Evolutionary conservation across 1,140 invertebrate genomes (phyloP), one percentile per base, ranked within the genome.

Genomic region (Dendrolimus punctatus): DNA sequence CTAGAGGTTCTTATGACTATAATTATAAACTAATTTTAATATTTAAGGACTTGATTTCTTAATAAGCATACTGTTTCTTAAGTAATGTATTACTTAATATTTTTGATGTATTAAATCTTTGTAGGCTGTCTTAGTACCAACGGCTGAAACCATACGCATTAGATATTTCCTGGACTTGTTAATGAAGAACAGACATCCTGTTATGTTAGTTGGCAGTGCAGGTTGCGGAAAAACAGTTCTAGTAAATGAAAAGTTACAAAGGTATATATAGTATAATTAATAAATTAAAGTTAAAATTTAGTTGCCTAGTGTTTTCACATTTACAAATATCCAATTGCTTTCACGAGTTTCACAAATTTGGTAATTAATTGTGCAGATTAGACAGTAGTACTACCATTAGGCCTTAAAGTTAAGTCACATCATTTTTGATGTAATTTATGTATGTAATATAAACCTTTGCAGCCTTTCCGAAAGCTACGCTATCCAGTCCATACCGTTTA

Each of bases 161-260:
- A 90, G 93, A 71, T 99, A 91, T 71, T 98, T 99, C 76, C 82
- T 99, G 51, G 95, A 99, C 86, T 79, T 98, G 39, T 80, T 99
- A 37, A 95, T 99, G 91, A 92, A 92, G 55, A 93, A 93, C 57
- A 92, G 92, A 67, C 93, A 95, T 77, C 97, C 98, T 3, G 93
- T 98, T 2, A 98, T 99, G 96, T 86, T 99, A 53, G 95, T 99
- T 2, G 98, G 97, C 47, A 93, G 91, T 64, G 95, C 96, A 40
- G 97, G 96, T 5, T 95, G 92, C 84, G 95, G 97, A 4, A 98
- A 98, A 88, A 97, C 95, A 4, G 93, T 97, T 9, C 76, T 97
- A 1, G 91, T 97, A 5, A 92, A 92, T 46, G 95, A 98, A 80
- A 98, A 97, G 83, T 89, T 99, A 36, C 77, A 90, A 58, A 90